Evolutionary conservation across 2,113 vertebrate genomes (phyloP).

Genomic region (Halichoerus grypus): DNA sequence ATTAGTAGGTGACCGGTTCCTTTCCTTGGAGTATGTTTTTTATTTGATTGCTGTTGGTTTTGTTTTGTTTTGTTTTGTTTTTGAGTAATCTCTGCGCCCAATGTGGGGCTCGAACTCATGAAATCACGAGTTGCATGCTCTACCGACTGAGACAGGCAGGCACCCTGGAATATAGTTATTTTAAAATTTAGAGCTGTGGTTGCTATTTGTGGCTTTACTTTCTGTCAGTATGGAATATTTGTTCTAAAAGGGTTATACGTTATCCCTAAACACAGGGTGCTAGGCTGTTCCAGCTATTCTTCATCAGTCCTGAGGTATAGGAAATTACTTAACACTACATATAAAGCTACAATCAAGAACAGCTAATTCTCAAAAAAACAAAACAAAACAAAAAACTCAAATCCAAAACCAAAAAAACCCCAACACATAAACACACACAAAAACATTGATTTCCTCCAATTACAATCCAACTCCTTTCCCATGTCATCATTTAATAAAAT

Average conservation of each 20-base stretch:
- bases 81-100: neutral
- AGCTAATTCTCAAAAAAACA: neutral
- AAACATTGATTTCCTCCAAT: neutral
- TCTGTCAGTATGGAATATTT: neutral
- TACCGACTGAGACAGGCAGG: neutral
- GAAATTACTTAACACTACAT: neutral
- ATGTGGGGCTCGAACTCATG: neutral
- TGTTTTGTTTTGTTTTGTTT: neutral
- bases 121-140: neutral
- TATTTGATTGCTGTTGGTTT: neutral
- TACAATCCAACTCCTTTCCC: slow-evolving; percentile 7
- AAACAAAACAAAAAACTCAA: neutral
- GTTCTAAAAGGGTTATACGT: neutral
- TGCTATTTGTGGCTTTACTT: neutral
- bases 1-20: neutral
- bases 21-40: neutral
- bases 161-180: neutral
- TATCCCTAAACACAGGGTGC: neutral
- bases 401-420: neutral
- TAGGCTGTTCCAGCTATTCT: neutral
- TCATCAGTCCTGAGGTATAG: neutral
- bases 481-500: neutral
- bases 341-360: slow-evolving; percentile 1
- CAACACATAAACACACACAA: too few species aligned
- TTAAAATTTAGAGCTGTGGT: neutral